A percentile compares a stretch with the other conserved stretches of the same genome.
These are phyloP conservation scores for Diarsia mendica DNA, from an alignment of 2,888 invertebrate species.

Conservation along the genomic window DNA sequence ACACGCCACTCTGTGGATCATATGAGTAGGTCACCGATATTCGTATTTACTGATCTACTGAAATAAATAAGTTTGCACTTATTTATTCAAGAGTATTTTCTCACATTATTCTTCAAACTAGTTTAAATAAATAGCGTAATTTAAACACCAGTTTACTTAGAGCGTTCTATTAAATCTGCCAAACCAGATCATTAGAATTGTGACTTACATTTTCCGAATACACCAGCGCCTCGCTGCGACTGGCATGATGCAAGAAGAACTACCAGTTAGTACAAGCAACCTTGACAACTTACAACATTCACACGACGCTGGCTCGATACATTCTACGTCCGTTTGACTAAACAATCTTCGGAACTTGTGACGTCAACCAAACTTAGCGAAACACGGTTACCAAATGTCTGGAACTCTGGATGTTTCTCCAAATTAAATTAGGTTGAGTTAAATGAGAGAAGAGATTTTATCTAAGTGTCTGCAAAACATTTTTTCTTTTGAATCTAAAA, in stretches of 20 bases:
- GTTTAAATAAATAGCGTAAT: neutral
- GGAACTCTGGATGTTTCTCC: constrained; percentile 1
- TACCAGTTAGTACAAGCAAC: constrained; percentile 64
- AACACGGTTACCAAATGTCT: constrained; percentile 32
- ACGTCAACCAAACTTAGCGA: constrained; percentile 20
- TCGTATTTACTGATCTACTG: constrained; percentile 27
- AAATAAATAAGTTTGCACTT: constrained; percentile 15
- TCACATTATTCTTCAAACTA: constrained; percentile 7
- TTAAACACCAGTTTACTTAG: constrained; percentile 7
- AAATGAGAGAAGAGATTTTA: constrained; percentile 10
- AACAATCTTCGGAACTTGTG: constrained; percentile 54
- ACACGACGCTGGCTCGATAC: constrained; percentile 64
- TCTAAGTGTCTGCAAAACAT: neutral
- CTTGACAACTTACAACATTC: constrained; percentile 70
- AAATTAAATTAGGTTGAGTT: constrained; percentile 24
- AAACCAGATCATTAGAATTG: constrained; percentile 30
- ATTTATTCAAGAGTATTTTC: constrained; percentile 7
- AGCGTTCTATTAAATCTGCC: constrained; percentile 3
- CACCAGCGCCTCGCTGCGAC: constrained; percentile 40
- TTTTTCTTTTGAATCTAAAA: neutral
- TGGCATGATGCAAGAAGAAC: constrained; percentile 67
- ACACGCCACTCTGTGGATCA: constrained; percentile 28
- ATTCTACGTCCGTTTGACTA: constrained; percentile 47
- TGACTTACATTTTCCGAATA: constrained; percentile 45
- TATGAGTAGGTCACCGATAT: constrained; percentile 40